phyloP scores from a whole-genome alignment of 2,797 vertebrate genomes.

The Podargus strigoides region DNA sequence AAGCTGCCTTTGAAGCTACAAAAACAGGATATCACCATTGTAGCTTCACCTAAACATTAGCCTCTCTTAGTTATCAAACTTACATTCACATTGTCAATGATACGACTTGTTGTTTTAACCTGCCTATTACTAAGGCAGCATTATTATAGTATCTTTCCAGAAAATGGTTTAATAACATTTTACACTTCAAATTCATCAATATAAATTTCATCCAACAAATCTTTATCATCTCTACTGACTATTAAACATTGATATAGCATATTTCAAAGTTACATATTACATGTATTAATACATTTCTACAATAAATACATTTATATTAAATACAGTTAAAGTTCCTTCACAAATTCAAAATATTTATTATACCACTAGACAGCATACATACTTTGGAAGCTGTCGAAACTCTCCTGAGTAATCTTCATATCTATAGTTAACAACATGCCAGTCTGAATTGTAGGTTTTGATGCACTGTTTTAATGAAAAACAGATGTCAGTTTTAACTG shows the following conservation, averaged over 20 bases:
- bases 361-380: conserved; percentile 55
- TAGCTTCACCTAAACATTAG: neutral
- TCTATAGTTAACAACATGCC: conserved; percentile 95
- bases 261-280: neutral
- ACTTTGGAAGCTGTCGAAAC: conserved; percentile 95
- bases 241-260: neutral
- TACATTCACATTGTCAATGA: neutral
- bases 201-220: neutral
- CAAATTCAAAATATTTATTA: neutral
- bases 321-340: neutral
- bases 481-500: neutral
- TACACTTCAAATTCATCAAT: neutral
- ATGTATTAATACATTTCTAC: neutral
- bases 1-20: neutral
- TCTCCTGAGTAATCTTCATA: conserved; percentile 97
- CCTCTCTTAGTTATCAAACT: neutral
- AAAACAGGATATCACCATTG: conserved; percentile 1
- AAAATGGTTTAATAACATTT: neutral
- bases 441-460: conserved; percentile 97
- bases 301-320: neutral
- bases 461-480: conserved; percentile 82
- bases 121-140: neutral
- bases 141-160: neutral
- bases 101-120: neutral
- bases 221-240: neutral